Base-by-base conservation (phyloP, 2,113 vertebrate genomes). In the Ia io region DNA sequence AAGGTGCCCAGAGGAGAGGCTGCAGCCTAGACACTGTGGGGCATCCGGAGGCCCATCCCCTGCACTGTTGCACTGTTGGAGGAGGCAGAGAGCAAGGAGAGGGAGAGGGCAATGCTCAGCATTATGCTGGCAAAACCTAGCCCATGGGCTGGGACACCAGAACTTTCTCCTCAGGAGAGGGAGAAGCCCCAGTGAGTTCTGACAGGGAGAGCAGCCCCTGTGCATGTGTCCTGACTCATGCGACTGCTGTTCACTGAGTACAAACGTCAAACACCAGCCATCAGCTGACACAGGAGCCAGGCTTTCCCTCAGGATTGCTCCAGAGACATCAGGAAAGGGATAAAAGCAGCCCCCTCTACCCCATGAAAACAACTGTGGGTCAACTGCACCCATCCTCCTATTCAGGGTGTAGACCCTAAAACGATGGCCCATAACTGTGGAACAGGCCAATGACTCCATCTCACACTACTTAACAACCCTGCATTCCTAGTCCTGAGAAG, bases 1-100 rank as follows among this genome's bases (percentile, higher is more conserved):
- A 67, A 67, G 61, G 3, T 5, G 14, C 17, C 44, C n/a, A 44
- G 4, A 73, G 25, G 32, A 87, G 78, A 30, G 47, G 32, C 6
- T 18, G 4, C 9, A 17, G 87, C 40, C 35, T 10, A 53, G 47
- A 71, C 3, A 6, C 2, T 1, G 3, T 22, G 16, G 10, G 65
- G 9, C 13, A n/a, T 30, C 18, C 28, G 4, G 11, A 74, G 20
- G 22, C 17, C 59, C 37, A 6, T 9, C 30, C 70, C 23, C 56
- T 49, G n/a, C 1, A 3, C 12, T 14, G 9, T 32, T 42, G 49
- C 17, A 42, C 10, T 0, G 2, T 18, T 0, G 2, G 22, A 77
- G 59, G 37, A 82, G 13, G 35, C 40, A 82, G 80, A 59, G 51
- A 42, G 32, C 14, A 1, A 51, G 22, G 8, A 69, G 12, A 37